Evolutionary conservation across 2,797 vertebrate genomes (phyloP), one percentile per base, ranked within the genome.

Genomic region (Micromesistius poutassou): DNA sequence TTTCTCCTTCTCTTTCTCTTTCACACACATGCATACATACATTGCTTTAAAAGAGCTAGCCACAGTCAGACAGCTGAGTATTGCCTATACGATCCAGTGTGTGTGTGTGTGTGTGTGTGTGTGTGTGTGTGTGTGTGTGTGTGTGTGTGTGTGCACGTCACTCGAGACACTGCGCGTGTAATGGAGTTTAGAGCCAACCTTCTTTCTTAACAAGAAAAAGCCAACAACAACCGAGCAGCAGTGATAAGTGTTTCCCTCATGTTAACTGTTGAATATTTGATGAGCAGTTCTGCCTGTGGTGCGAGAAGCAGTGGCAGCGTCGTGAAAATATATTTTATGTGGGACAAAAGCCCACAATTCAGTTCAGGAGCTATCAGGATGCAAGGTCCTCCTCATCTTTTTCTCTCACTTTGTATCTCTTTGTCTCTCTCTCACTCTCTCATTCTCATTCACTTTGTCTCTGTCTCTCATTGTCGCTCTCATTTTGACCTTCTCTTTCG

Each of bases 211-310:
- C 80, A 73, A 81, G 85, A 87, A 78, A 40, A 70, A 2, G 14
- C 8, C n/a, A 70, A 9, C 25, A 70, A 70, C n/a, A 70, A 28
- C 25, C 66, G 40, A 75, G 78, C 84, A 84, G 78, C 84, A 73
- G 36, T 77, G 85, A 82, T 73, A 81, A 85, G 83, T 82, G 86
- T 85, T 82, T 77, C 84, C 82, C 78, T 79, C 79, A 83, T 87
- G 76, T 87, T 81, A 86, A 89, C 77, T 86, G 81, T 77, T 93
- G 79, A 93, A 94, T 94, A 93, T 94, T 94, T 93, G 77, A 93
- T 94, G 84, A 76, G 71, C 84, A 87, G 80, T 82, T 89, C 88
- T 85, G 86, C 86, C 85, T 91, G 89, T 73, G 84, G 88, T 81
- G 78, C 82, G 40, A 86, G 83, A 82, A 62, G 81, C 77, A 76